Evolutionary conservation across 2,888 invertebrate genomes (phyloP).

Genomic region (Ditula angustiorana): DNA sequence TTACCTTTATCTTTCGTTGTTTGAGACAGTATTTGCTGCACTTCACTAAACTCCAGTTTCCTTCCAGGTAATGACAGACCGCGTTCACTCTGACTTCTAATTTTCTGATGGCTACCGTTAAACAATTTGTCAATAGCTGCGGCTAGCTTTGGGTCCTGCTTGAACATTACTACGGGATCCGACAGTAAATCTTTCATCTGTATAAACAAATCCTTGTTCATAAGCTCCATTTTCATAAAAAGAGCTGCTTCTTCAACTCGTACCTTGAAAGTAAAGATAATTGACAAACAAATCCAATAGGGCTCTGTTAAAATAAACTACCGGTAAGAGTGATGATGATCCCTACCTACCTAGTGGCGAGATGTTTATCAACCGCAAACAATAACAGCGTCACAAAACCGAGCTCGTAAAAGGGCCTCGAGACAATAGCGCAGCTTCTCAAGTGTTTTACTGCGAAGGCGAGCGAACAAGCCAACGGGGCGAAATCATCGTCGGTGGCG

Average conservation of each 20-base stretch:
- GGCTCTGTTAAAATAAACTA: constrained; percentile 73
- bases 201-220: constrained; percentile 67
- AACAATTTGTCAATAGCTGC: constrained; percentile 72
- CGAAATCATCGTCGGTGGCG: constrained; percentile 84
- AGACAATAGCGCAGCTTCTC: constrained; percentile 81
- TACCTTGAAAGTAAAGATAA: constrained; percentile 67
- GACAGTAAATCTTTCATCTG: constrained; percentile 60
- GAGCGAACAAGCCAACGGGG: constrained; percentile 78
- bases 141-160: constrained; percentile 70
- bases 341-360: constrained; percentile 82
- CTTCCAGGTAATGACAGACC: constrained; percentile 64
- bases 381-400: constrained; percentile 83
- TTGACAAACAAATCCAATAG: constrained; percentile 73
- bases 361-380: constrained; percentile 85
- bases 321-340: constrained; percentile 81
- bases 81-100: constrained; percentile 38
- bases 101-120: constrained; percentile 47
- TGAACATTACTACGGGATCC: constrained; percentile 57
- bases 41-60: constrained; percentile 70
- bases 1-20: constrained; percentile 49
- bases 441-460: constrained; percentile 79
- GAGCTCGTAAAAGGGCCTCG: constrained; percentile 81
- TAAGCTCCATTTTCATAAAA: constrained; percentile 64
- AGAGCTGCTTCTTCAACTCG: constrained; percentile 49
- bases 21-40: constrained; percentile 62